Evolutionary conservation across 2,797 vertebrate species (phyloP), one percentile per base, ranked within the genome.

Genomic region (Euthynnus affinis): DNA sequence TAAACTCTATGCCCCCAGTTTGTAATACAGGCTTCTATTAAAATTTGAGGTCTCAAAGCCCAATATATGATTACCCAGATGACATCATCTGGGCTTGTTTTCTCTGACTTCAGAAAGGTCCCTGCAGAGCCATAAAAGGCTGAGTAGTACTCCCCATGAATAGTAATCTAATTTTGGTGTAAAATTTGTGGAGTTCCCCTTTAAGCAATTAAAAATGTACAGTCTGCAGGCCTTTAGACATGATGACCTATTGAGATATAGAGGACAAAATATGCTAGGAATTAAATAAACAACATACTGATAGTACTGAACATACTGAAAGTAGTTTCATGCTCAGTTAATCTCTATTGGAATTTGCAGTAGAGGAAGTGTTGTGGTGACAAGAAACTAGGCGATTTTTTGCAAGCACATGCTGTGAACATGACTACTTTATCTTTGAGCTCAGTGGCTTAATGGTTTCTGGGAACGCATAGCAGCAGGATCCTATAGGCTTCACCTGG

Each of bases 401-500:
- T 83, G 44, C 56, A 23, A 76, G 75, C 61, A 71, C 71, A 81
- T 27, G 78, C 76, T 86, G 81, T 69, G 81, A 91, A 85, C 77
- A 75, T 78, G 76, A 76, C 70, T 66, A 66, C 62, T 86, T 87
- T 85, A 84, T 87, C 78, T 89, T 55, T 66, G 65, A 56, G 52
- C 72, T 89, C 85, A 87, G 88, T 65, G 79, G 80, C 81, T 82
- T 87, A 88, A 87, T 82, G 87, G 85, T 82, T 92, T 89, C 72
- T 75, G 77, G 53, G 71, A 90, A 87, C 42, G 25, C 71, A 62
- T 9, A 58, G 53, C 85, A 89, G 86, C 84, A 78, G 70, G 78
- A 85, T 81, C 53, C 80, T 87, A 61, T 71, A 84, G 78, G 83
- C 82, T 87, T 89, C 87, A 93, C 87, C 91, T 91, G 84, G 81